phyloP scores from a whole-genome alignment of 30 jellyfish, hydroid and myxozoan species.

The Nemopilema nomurai region DNA sequence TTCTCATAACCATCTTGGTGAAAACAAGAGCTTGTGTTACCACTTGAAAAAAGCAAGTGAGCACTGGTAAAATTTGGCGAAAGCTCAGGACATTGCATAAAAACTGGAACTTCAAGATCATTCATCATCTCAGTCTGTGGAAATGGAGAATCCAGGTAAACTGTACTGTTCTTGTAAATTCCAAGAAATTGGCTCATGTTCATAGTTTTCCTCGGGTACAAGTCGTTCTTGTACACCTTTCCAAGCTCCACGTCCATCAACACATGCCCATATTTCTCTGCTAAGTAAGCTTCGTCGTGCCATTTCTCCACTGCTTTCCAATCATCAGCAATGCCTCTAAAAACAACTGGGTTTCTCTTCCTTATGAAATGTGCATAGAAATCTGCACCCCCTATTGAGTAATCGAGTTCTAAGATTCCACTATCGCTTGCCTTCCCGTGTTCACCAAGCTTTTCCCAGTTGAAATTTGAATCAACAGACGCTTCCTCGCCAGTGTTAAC shows the following conservation, averaged over 20 bases:
- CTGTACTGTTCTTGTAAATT: constrained; percentile 57
- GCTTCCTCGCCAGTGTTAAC: neutral
- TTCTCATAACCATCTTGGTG: constrained; percentile 96
- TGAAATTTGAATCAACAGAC: neutral
- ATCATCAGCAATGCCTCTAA: constrained; percentile 86
- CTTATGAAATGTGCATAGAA: constrained; percentile 82
- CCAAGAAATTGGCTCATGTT: constrained; percentile 76
- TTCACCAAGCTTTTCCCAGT: constrained; percentile 77
- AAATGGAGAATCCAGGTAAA: constrained; percentile 90
- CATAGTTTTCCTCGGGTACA: constrained; percentile 83
- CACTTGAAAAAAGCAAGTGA: constrained; percentile 92
- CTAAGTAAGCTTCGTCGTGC: constrained; percentile 79
- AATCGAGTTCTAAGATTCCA: constrained; percentile 72
- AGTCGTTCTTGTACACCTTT: constrained; percentile 59
- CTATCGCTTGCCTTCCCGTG: constrained; percentile 74
- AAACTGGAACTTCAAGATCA: constrained; percentile 83
- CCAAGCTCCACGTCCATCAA: constrained; percentile 86
- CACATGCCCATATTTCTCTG: constrained; percentile 73
- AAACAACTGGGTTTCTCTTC: constrained; percentile 78
- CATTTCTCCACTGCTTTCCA: constrained; percentile 90
- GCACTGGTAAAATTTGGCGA: constrained; percentile 74
- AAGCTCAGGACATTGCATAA: constrained; percentile 90
- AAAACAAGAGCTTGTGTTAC: constrained; percentile 87
- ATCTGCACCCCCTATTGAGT: constrained; percentile 87
- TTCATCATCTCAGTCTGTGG: constrained; percentile 89